These are phyloP conservation scores for Petroica traversi DNA, from an alignment of 2,113 vertebrate genomes.

Conservation along the genomic window DNA sequence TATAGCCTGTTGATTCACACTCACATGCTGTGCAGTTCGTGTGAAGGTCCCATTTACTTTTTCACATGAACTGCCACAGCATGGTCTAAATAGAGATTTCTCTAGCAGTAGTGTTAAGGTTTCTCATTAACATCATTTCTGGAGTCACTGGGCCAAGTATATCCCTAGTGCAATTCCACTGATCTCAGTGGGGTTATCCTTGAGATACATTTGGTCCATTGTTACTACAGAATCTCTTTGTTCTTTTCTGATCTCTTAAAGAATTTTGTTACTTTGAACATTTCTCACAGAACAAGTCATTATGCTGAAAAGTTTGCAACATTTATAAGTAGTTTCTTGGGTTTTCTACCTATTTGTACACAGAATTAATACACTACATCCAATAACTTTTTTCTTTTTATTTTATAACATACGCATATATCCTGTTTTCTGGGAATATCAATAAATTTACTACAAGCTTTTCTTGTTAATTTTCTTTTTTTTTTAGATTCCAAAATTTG, in stretches of 20 bases:
- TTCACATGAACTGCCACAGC: slow-evolving; percentile 72
- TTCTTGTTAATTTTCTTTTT: background rate
- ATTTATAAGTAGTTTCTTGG: background rate
- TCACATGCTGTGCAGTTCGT: slow-evolving; percentile 65
- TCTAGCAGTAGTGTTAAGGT: slow-evolving; percentile 45
- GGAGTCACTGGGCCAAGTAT: slow-evolving; percentile 59
- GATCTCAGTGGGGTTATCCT: slow-evolving; percentile 57
- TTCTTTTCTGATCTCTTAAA: slow-evolving; percentile 39
- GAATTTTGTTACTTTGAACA: slow-evolving; percentile 47
- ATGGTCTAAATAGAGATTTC: slow-evolving; percentile 70
- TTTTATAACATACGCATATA: background rate
- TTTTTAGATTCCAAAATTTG: background rate
- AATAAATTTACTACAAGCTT: background rate
- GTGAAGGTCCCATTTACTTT: slow-evolving; percentile 70
- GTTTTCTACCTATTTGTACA: background rate
- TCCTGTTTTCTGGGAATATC: background rate
- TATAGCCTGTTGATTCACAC: slow-evolving; percentile 66
- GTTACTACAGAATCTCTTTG: slow-evolving; percentile 48
- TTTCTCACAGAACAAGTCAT: background rate
- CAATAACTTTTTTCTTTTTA: background rate
- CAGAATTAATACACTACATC: background rate
- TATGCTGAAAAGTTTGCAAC: background rate
- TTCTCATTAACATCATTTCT: slow-evolving; percentile 69
- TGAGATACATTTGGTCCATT: slow-evolving; percentile 49
- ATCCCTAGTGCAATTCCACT: slow-evolving; percentile 60